Percentiles rank a stretch among this genome's conserved stretches.
Conservation (phyloP, 2,797 vertebrate species). For the Hoplostethus mediterraneus region DNA sequence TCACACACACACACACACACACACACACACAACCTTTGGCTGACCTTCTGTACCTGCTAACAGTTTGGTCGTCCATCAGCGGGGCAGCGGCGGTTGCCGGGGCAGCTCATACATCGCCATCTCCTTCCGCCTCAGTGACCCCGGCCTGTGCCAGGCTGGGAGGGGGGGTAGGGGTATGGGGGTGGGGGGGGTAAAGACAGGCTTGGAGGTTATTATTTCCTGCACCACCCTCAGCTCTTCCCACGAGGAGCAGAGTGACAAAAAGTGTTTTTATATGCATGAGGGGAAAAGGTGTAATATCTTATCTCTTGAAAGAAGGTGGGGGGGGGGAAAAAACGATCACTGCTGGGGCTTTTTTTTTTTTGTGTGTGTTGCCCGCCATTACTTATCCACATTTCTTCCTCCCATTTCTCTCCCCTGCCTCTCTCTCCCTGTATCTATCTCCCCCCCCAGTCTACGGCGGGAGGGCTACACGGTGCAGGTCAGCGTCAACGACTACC, state of each 20-base stretch:
- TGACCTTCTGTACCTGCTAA: conserved; percentile 36
- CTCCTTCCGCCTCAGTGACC: conserved; percentile 65
- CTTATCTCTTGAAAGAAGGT: conserved; percentile 29
- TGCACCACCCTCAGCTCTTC: conserved; percentile 29
- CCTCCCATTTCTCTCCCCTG: not conserved
- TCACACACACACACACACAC: conserved; percentile 14
- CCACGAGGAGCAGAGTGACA: conserved; percentile 39
- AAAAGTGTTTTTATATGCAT: conserved; percentile 38
- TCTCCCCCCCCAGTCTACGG: conserved; percentile 81
- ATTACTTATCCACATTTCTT: conserved; percentile 21
- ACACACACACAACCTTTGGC: conserved; percentile 27
- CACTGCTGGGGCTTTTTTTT: not conserved
- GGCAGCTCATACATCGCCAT: conserved; percentile 57
- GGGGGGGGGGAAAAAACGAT: not conserved
- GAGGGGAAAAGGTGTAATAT: conserved; percentile 19
- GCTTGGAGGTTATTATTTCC: conserved; percentile 63
- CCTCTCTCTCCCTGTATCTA: not conserved
- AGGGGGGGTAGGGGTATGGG: no score
- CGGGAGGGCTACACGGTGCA: conserved; percentile 93
- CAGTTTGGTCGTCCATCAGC: conserved; percentile 35
- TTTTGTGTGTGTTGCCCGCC: not conserved
- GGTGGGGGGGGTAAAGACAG: conserved; percentile 12
- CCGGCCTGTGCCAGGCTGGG: conserved; percentile 47
- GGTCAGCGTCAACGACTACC: conserved; percentile 95
- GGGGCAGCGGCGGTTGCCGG: conserved; percentile 9